A percentile compares a stretch with the other conserved stretches of the same genome.
Conservation (phyloP, 2,113 vertebrate species). For the Brachirus orientalis region DNA sequence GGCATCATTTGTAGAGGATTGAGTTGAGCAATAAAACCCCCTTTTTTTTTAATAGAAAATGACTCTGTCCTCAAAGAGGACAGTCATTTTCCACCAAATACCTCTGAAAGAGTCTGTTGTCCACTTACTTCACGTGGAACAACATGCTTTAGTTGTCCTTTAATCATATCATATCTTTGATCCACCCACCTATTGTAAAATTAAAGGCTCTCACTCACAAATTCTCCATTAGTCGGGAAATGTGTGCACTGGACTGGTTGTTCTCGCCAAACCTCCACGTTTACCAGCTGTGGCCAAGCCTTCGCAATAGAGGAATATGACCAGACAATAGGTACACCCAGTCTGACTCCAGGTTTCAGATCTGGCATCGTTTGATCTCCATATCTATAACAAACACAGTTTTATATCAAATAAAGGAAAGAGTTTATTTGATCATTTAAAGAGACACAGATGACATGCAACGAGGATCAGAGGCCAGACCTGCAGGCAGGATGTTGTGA, state of each 20-base stretch:
- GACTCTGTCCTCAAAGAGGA: neutral
- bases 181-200: slow-evolving; percentile 75
- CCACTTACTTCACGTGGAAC: slow-evolving; percentile 41
- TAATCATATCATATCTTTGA: slow-evolving; percentile 81
- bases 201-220: slow-evolving; percentile 69
- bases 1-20: neutral
- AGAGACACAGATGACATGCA: slow-evolving; percentile 54
- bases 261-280: slow-evolving; percentile 31
- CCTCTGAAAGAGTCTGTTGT: slow-evolving; percentile 53
- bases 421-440: slow-evolving; percentile 51
- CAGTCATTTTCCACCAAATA: slow-evolving; percentile 43
- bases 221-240: slow-evolving; percentile 70
- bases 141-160: slow-evolving; percentile 62
- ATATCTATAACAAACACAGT: slow-evolving; percentile 23
- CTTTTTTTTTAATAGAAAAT: slow-evolving; percentile 6
- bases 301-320: slow-evolving; percentile 4
- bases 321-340: slow-evolving; percentile 49
- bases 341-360: slow-evolving; percentile 41
- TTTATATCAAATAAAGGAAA: slow-evolving; percentile 53
- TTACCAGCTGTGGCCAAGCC: slow-evolving; percentile 44
- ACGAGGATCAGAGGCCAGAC: slow-evolving; percentile 48
- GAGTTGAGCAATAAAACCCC: neutral
- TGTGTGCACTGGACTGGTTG: slow-evolving; percentile 53
- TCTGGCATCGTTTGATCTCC: slow-evolving; percentile 56
- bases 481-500: slow-evolving; percentile 51